Base-by-base conservation (phyloP, 1,140 invertebrate species). In the Carcinoscorpius rotundicauda region DNA sequence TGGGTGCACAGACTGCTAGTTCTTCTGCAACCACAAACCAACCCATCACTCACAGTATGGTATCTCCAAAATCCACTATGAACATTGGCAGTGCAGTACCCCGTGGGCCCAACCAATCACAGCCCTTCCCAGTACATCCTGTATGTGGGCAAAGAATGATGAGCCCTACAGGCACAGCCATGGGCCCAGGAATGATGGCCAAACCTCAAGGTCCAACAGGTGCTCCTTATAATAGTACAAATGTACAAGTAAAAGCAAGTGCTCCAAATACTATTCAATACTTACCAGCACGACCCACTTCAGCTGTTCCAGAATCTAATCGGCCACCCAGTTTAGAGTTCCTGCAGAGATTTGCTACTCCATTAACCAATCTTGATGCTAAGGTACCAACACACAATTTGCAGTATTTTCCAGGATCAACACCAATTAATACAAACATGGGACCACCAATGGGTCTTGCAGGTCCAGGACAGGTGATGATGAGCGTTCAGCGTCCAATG, bases 231-330 rank as follows among this genome's bases (percentile, higher is more conserved):
- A 11, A 10, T 57, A 57, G 11, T 51, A 64, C 79, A 52, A 79
- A 78, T 71, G 74, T 81, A 66, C 78, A 80, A 69, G 93, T 97
- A 49, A 97, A 97, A 79, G 88, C 93, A 3, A 95, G 88, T 78
- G 93, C 93, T 3, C 94, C 94, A 0, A 97, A 97, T 76, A 97
- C 94, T 9, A 97, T 98, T 73, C 94, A 97, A 79, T 98, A 98
- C 81, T 84, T 97, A 74, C 94, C 94, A 49, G 91, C 92, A 53
- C 82, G 91, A 81, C 69, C 81, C 72, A 66, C 59, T 65, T 61
- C 57, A 52, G 53, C 62, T 59, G 67, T 70, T 61, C 64, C 65
- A 70, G 71, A 59, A 65, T 81, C 84, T 6, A 81, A 88, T 62
- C 86, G 86, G n/a, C 89, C 89, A 3, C 91, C 92, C 5, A 93